phyloP scores from a whole-genome alignment of 2,113 vertebrate species.

The Rhinogobius similis region DNA sequence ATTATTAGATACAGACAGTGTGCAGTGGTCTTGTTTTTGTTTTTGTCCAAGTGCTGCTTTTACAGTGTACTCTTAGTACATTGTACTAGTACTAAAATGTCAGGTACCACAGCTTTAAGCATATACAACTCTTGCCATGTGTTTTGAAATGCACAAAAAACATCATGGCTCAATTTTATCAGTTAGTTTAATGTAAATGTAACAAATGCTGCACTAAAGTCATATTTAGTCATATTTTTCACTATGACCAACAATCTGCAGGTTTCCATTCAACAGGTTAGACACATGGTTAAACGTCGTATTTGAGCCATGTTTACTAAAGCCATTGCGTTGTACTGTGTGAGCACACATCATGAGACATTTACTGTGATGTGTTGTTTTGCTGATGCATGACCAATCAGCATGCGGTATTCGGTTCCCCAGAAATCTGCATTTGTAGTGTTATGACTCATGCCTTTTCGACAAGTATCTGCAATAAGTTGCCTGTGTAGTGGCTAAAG shows the following conservation, averaged over 20 bases:
- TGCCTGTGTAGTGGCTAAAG: conserved; percentile 5
- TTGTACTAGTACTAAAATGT: too few species aligned
- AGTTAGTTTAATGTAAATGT: too few species aligned
- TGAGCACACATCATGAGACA: conserved; percentile 20
- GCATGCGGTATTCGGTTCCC: conserved; percentile 10
- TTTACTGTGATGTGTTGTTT: conserved; percentile 1
- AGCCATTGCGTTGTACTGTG: neutral
- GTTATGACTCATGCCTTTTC: conserved; percentile 36
- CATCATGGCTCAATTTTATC: too few species aligned
- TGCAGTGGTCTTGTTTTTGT: too few species aligned
- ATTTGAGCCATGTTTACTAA: neutral
- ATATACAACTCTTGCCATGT: neutral
- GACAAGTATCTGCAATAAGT: conserved; percentile 20
- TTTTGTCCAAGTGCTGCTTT: too few species aligned
- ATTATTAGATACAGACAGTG: too few species aligned
- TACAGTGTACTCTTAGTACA: too few species aligned
- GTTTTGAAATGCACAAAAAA: neutral
- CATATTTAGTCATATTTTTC: too few species aligned
- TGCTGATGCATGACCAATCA: conserved; percentile 24
- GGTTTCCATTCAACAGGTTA: neutral
- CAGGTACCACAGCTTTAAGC: too few species aligned
- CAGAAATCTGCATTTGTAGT: conserved; percentile 7
- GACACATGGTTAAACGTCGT: neutral
- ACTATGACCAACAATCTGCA: neutral
- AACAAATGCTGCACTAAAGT: too few species aligned